Evolutionary conservation across 2,888 invertebrate genomes (phyloP), one percentile per base, ranked within the genome.

Genomic region (Drosophila cracens): DNA sequence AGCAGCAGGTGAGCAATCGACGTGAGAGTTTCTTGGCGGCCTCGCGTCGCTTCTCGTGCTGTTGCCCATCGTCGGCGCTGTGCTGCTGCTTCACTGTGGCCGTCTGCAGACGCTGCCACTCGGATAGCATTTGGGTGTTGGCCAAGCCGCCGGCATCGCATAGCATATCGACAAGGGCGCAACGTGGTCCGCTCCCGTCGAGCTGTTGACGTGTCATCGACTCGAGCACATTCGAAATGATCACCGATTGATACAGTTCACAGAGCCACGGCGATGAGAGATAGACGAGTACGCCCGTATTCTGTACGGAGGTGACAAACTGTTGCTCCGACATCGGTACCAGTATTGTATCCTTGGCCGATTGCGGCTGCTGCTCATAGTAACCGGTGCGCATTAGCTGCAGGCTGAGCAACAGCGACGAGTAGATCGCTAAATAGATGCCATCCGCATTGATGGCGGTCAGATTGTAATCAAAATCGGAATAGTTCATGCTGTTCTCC

Each of bases 221-320:
- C 43, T 92, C 93, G 60, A 93, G 70, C 2, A 93, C 89, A 80
- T 93, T 93, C 65, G 95, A 95, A 0, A 96, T 95, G 6, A 98
- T 94, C 2, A 98, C 96, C 90, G 96, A 97, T 87, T 97, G 97
- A 91, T 98, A 99, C 10, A 99, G 94, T 90, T 99, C 98, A 40
- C 97, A 95, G 4, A 99, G 94, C 99, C 99, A 99, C 0, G 97
- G 96, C 0, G 97, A 97, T 0, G 98, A 98, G 13, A 99, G 94
- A 91, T 98, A 99, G 8, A 99, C 97, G 33, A 99, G 94, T 25
- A 99, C 97, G 0, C 98, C 99, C 69, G 97, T 97, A 38, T 97
- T 97, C 92, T 98, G 97, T 8, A 99, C 97, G 91, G 97, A 97
- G 87, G 98, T 97, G 2, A 98, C 97, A 91, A 99, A 99, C 92